Conservation (phyloP, 2,888 invertebrate genomes). For the Tribolium freemani region DNA sequence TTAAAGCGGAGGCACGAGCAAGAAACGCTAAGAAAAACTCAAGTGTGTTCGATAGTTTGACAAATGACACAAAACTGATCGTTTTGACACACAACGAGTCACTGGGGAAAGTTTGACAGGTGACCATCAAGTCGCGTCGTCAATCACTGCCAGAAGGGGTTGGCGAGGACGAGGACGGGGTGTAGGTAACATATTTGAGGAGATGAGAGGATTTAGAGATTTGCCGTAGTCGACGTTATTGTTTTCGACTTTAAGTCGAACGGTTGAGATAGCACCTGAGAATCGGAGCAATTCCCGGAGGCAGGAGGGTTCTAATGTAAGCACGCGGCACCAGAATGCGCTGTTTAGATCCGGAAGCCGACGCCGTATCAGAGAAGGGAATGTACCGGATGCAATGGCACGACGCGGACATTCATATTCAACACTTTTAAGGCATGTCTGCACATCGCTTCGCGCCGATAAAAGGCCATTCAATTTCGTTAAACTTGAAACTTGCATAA, state of each 20-base stretch:
- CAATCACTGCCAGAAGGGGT: conserved; percentile 15
- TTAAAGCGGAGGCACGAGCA: conserved; percentile 27
- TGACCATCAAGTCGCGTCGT: conserved; percentile 35
- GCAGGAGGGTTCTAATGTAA: conserved; percentile 25
- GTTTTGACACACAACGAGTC: conserved; percentile 26
- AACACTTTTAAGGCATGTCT: conserved; percentile 41
- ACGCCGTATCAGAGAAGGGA: conserved; percentile 24
- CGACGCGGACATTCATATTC: conserved; percentile 46
- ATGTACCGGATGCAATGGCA: conserved; percentile 43
- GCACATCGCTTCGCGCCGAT: conserved; percentile 41
- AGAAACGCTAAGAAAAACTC: conserved; percentile 1
- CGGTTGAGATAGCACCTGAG: conserved; percentile 18
- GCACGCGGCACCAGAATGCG: conserved; percentile 30
- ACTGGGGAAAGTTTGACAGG: conserved; percentile 27
- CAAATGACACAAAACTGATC: conserved; percentile 37
- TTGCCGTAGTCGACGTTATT: conserved; percentile 36
- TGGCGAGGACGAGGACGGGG: neutral
- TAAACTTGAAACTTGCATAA: conserved; percentile 43
- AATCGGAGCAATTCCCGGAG: conserved; percentile 11
- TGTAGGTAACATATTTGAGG: conserved; percentile 18
- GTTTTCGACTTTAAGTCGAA: conserved; percentile 30
- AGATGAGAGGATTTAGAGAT: conserved; percentile 36
- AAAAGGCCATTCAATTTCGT: conserved; percentile 44
- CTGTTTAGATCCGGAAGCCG: conserved; percentile 37
- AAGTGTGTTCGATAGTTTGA: conserved; percentile 15